Percentiles rank a stretch among this genome's conserved stretches.
phyloP scores from a whole-genome alignment of 2,797 vertebrate genomes.

The Ctenopoma multispine region DNA sequence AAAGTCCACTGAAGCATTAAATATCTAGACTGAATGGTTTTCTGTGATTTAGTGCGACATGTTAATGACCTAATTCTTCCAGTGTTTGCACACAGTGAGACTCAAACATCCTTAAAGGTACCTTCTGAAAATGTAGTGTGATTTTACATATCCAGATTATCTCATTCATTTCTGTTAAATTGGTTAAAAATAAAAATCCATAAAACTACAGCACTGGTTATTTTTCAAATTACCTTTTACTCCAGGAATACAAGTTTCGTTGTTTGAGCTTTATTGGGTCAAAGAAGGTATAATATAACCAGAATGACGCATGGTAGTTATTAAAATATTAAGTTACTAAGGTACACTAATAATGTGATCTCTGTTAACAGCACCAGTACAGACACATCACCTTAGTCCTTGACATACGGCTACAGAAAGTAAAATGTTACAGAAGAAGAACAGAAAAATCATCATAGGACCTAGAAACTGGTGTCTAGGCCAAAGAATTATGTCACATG shows the following conservation, averaged over 20 bases:
- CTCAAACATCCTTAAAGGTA: slow-evolving; percentile 1
- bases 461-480: slow-evolving; percentile 39
- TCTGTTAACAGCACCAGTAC: not conserved
- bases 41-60: slow-evolving; percentile 36
- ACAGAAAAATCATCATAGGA: not conserved
- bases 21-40: slow-evolving; percentile 27
- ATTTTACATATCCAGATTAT: not conserved
- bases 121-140: not conserved
- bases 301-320: not conserved
- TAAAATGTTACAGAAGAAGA: not conserved
- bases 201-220: too few relatives aligned
- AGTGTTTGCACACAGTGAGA: slow-evolving; percentile 16
- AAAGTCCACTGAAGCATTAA: slow-evolving; percentile 37
- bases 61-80: slow-evolving; percentile 34
- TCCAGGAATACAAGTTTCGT: not conserved
- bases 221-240: too few relatives aligned
- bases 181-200: too few relatives aligned
- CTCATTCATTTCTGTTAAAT: too few relatives aligned
- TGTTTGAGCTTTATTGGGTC: not conserved
- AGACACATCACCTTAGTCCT: not conserved
- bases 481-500: slow-evolving; percentile 39
- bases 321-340: not conserved
- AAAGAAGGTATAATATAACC: not conserved
- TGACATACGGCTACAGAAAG: not conserved
- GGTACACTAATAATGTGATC: too few relatives aligned